Conservation (phyloP, 2,797 vertebrate species). For the Sphenodon punctatus region DNA sequence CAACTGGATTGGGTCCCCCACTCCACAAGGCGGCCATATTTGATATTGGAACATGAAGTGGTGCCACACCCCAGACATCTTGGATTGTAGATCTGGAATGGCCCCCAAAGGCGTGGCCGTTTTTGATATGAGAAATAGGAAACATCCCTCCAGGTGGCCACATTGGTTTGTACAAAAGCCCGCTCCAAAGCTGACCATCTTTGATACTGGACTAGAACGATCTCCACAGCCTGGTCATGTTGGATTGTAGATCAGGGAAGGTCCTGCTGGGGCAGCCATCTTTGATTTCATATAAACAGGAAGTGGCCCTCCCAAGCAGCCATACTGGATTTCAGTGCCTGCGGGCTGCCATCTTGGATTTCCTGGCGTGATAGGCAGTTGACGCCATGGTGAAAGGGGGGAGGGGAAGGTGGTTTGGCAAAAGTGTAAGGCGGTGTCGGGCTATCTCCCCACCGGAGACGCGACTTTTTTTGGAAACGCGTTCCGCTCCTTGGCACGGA, state of each 20-base stretch:
- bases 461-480: neutral
- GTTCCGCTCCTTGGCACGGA: neutral
- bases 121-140: neutral
- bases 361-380: neutral
- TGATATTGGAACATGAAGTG: too few species aligned
- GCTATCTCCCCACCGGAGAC: neutral
- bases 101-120: fast-evolving
- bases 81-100: neutral
- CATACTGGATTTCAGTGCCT: neutral
- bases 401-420: neutral
- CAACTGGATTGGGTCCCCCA: neutral
- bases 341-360: neutral
- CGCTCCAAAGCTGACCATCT: neutral
- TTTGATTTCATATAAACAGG: neutral
- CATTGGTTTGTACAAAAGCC: neutral
- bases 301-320: neutral
- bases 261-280: neutral
- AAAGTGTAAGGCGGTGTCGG: neutral
- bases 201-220: neutral
- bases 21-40: neutral
- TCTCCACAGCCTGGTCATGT: too few species aligned
- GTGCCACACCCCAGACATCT: too few species aligned
- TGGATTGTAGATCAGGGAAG: neutral
- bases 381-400: too few species aligned
- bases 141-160: neutral